Evolutionary conservation across 1,140 invertebrate genomes (phyloP).

Genomic region (Sesamia nonagrioides): DNA sequence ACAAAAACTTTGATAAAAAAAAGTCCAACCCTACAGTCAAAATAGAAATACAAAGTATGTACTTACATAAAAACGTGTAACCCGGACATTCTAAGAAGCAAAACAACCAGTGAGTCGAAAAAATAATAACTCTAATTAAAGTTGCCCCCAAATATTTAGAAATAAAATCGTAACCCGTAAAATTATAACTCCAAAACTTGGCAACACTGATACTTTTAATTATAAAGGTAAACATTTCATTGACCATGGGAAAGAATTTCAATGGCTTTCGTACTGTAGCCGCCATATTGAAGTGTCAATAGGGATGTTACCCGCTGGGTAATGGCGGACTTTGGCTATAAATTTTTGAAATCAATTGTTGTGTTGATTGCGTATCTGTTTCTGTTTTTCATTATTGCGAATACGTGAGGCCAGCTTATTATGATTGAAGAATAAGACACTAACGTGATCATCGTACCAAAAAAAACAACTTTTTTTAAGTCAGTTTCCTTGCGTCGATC

Average conservation of each 20-base stretch:
- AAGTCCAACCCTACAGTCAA: no score
- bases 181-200: constrained; percentile 38
- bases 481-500: no score
- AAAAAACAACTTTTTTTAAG: no score
- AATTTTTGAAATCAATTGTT: constrained; percentile 11
- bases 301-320: constrained; percentile 9
- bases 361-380: not conserved
- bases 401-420: no score
- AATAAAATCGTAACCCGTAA: constrained; percentile 46
- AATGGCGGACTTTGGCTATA: not conserved
- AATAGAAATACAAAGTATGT: no score
- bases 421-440: no score
- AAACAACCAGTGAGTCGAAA: not conserved
- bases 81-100: not conserved
- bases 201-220: not conserved
- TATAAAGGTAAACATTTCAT: constrained; percentile 4
- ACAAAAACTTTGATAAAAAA: no score
- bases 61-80: not conserved
- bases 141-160: constrained; percentile 18
- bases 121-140: constrained; percentile 21
- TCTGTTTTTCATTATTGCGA: not conserved
- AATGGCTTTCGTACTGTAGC: not conserved
- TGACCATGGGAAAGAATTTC: constrained; percentile 42
- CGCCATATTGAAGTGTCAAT: not conserved
- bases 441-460: no score